Conservation (phyloP, 2,113 vertebrate genomes). For the Macroglossus sobrinus region DNA sequence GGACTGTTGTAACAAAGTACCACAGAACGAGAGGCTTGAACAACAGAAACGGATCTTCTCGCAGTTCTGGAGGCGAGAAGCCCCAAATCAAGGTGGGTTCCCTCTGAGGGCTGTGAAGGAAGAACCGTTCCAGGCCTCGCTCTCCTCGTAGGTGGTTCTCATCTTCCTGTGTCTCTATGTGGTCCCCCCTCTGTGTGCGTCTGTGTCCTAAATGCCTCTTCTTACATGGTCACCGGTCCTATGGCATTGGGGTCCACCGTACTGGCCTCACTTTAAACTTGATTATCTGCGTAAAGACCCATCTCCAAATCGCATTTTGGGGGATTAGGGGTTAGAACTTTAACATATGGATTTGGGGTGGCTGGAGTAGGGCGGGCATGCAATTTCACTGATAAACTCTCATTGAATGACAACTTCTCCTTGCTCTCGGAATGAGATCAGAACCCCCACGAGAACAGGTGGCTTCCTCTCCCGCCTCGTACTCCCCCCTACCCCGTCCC, state of each 20-base stretch:
- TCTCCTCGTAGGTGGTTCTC: rapidly evolving
- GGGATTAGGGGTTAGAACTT: background rate
- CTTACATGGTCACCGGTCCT: too few species aligned
- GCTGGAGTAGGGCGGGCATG: background rate
- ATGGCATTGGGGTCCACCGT: background rate
- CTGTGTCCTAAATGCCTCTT: background rate
- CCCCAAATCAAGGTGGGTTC: background rate
- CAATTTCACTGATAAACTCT: background rate
- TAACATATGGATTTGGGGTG: too few species aligned
- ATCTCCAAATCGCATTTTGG: background rate
- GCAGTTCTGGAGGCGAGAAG: background rate
- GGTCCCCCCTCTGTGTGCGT: background rate
- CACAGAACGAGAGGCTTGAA: background rate
- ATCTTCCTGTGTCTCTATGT: background rate
- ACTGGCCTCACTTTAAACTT: background rate
- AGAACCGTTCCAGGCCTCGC: background rate
- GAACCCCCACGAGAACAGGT: background rate
- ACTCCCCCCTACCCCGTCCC: too few species aligned
- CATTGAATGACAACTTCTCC: background rate
- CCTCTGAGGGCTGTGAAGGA: background rate
- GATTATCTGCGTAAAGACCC: background rate
- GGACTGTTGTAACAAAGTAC: background rate
- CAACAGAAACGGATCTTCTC: background rate
- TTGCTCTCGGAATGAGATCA: background rate
- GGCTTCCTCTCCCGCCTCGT: rapidly evolving